Base-by-base conservation (phyloP, 1,140 invertebrate species). In the Brachionus angularis region DNA sequence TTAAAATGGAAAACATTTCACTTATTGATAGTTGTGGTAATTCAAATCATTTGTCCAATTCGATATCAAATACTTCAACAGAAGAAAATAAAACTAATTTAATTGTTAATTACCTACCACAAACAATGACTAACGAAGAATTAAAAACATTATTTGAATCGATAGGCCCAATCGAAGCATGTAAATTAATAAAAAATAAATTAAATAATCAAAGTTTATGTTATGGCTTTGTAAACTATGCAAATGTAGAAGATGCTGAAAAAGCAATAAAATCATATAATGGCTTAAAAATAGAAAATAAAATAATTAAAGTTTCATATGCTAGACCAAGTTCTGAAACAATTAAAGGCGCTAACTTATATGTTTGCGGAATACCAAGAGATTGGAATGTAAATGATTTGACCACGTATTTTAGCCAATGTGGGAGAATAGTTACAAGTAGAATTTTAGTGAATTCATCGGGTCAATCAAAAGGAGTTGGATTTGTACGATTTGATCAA, bases 81-180 rank as follows among this genome's bases (percentile, higher is more conserved):
- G 47, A 67, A 10, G 62, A 67, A 31, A 34, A 21, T 5, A 96
- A 96, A 84, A 85, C 83, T 14, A 99, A 99, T 85, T 86, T 99
- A 73, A 98, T 99, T 80, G 95, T 99, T 75, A 98, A 99, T 83
- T 99, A 99, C 83, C 85, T 99, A 78, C 96, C 96, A 52, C 96
- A 98, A 84, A 96, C 91, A 64, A 98, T 98, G 96, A 96, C 93
- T 25, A 96, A 98, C 83, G 96, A 98, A 81, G 95, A 98, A 81
- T 96, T 98, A 72, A 86, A 93, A 71, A 93, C 91, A 50, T 85
- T 99, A 50, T 99, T 99, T 83, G 91, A 91, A 21, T 94, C 91
- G 77, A 96, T 98, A 78, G 96, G 96, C 49, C 94, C 98, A 82
- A 91, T 99, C 53, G 96, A 98, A 81, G 96, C 92, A 76, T 99